Conservation (phyloP, 2,797 vertebrate genomes). For the Anisognathus igniventris region DNA sequence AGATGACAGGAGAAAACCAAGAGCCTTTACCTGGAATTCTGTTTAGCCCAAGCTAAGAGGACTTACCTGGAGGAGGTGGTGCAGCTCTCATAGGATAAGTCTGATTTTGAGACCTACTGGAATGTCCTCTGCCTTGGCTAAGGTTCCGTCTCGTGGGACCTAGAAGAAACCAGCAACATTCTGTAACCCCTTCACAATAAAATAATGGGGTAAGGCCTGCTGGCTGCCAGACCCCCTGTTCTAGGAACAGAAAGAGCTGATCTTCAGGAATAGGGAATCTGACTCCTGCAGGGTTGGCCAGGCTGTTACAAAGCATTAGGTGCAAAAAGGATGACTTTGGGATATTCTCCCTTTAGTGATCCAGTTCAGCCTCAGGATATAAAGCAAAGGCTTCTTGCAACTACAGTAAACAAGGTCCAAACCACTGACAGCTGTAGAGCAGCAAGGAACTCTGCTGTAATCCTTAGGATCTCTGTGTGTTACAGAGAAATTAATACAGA, state of each 20-base stretch:
- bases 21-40: background rate
- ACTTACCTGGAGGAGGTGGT: slow-evolving; percentile 90
- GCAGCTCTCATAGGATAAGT: slow-evolving; percentile 84
- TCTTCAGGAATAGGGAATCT: background rate
- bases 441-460: background rate
- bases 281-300: background rate
- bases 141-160: slow-evolving; percentile 86
- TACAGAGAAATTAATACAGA: background rate
- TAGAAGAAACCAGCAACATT: slow-evolving; percentile 54
- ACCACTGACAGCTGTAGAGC: background rate
- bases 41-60: background rate
- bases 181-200: background rate
- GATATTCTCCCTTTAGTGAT: background rate
- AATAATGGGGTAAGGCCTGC: background rate
- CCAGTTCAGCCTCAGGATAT: background rate
- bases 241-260: background rate
- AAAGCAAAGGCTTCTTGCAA: background rate
- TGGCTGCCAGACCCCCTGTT: background rate
- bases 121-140: slow-evolving; percentile 66
- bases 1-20: background rate
- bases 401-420: background rate
- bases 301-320: background rate
- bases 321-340: background rate
- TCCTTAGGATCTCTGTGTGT: background rate
- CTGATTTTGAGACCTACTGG: slow-evolving; percentile 76